phyloP scores from a whole-genome alignment of 2,113 vertebrate genomes.

The Carassius carassius region DNA sequence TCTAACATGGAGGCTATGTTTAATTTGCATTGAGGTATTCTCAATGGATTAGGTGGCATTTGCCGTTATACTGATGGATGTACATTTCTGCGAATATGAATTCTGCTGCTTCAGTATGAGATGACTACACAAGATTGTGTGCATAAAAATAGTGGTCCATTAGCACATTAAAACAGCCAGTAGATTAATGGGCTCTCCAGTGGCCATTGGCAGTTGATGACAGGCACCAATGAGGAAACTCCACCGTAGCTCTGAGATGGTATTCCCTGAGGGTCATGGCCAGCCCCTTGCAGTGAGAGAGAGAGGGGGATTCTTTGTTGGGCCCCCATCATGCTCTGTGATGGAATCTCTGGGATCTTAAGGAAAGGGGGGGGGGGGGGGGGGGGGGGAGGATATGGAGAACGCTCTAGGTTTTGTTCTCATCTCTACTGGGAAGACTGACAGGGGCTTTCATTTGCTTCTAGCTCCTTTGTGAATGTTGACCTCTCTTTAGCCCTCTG shows the following conservation, averaged over 20 bases:
- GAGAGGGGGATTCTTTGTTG: conserved; percentile 46
- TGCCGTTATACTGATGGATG: conserved; percentile 44
- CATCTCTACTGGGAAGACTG: conserved; percentile 36
- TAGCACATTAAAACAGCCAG: conserved; percentile 37
- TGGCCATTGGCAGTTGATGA: conserved; percentile 36
- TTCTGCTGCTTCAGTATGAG: conserved; percentile 16
- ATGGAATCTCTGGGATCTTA: conserved; percentile 37
- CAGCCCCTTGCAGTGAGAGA: conserved; percentile 44
- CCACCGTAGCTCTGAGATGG: conserved; percentile 5
- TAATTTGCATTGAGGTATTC: conserved; percentile 35
- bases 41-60: neutral
- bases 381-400: conserved; percentile 31
- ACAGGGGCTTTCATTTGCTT: conserved; percentile 28
- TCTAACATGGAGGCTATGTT: conserved; percentile 24
- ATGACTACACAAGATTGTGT: conserved; percentile 29
- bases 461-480: conserved; percentile 34
- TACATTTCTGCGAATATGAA: conserved; percentile 28
- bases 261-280: conserved; percentile 52
- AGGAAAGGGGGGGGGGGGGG: conserved; percentile 26
- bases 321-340: conserved; percentile 42
- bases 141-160: conserved; percentile 38
- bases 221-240: conserved; percentile 33
- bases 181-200: conserved; percentile 46
- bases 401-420: conserved; percentile 52
- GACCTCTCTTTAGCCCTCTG: conserved; percentile 45